Conservation (phyloP, 2,888 invertebrate species). For the Alloplasta piceator region DNA sequence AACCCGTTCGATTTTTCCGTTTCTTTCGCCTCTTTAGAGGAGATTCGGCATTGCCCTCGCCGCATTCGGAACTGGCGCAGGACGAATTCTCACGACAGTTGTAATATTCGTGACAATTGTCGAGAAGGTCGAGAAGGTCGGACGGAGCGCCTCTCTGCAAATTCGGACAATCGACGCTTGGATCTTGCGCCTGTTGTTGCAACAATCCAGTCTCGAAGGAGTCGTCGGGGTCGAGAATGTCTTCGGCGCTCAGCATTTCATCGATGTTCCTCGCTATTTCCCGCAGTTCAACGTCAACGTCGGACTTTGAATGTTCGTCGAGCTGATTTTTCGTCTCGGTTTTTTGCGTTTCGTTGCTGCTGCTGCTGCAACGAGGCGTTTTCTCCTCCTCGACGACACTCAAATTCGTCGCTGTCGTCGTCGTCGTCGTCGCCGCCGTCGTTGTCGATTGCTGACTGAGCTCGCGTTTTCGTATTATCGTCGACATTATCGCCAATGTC, state of each 20-base stretch:
- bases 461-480: constrained; percentile 81
- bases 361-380: constrained; percentile 41
- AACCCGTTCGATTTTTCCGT: constrained; percentile 92
- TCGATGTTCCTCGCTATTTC: constrained; percentile 83
- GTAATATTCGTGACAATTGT: constrained; percentile 78
- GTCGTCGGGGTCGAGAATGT: constrained; percentile 84
- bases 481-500: constrained; percentile 90
- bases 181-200: constrained; percentile 63
- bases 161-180: constrained; percentile 56
- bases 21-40: constrained; percentile 85
- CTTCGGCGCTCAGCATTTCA: constrained; percentile 83
- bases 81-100: constrained; percentile 80
- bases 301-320: constrained; percentile 69
- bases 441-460: constrained; percentile 73
- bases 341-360: constrained; percentile 63
- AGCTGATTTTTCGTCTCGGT: constrained; percentile 66
- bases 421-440: constrained; percentile 32
- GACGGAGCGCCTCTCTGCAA: constrained; percentile 76
- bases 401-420: constrained; percentile 53
- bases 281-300: constrained; percentile 77
- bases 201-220: constrained; percentile 81
- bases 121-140: constrained; percentile 79
- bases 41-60: constrained; percentile 76
- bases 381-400: constrained; percentile 71
- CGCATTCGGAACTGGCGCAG: constrained; percentile 81